Conservation (phyloP, 2,888 invertebrate species). For the Pterostichus madidus region DNA sequence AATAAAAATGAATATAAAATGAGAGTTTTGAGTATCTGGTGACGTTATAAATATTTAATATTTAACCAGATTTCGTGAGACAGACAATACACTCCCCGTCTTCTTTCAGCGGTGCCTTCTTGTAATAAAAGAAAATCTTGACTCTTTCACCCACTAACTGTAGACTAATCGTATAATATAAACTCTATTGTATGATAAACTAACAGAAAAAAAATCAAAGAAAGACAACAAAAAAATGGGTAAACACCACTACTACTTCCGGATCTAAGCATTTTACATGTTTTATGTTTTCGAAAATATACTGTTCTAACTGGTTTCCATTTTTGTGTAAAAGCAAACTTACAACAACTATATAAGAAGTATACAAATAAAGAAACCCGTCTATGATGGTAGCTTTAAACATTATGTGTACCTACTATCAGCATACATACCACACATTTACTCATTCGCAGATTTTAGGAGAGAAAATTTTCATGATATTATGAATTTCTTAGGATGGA, state of each 20-base stretch:
- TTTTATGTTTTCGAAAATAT: constrained; percentile 63
- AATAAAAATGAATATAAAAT: constrained; percentile 3
- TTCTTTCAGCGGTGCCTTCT: constrained; percentile 79
- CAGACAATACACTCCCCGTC: constrained; percentile 73
- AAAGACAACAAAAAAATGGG: constrained; percentile 55
- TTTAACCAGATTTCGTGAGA: constrained; percentile 63
- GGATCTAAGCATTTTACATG: constrained; percentile 65
- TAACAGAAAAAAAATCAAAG: constrained; percentile 54
- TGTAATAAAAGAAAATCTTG: constrained; percentile 72
- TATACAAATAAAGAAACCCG: constrained; percentile 64
- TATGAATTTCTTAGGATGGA: too few species aligned
- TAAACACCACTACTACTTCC: constrained; percentile 64
- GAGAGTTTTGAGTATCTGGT: constrained; percentile 41
- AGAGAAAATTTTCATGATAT: not conserved
- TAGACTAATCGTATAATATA: constrained; percentile 61
- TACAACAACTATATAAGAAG: constrained; percentile 62
- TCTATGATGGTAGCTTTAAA: constrained; percentile 65
- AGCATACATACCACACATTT: constrained; percentile 46
- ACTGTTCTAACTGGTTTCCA: constrained; percentile 64
- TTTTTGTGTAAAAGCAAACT: constrained; percentile 65
- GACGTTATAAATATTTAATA: constrained; percentile 46
- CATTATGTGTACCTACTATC: constrained; percentile 50
- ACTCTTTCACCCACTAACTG: constrained; percentile 73
- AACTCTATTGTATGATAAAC: constrained; percentile 60
- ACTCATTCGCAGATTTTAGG: constrained; percentile 31